Evolutionary conservation across 2,888 invertebrate species (phyloP).

Genomic region (Morpho helenor): DNA sequence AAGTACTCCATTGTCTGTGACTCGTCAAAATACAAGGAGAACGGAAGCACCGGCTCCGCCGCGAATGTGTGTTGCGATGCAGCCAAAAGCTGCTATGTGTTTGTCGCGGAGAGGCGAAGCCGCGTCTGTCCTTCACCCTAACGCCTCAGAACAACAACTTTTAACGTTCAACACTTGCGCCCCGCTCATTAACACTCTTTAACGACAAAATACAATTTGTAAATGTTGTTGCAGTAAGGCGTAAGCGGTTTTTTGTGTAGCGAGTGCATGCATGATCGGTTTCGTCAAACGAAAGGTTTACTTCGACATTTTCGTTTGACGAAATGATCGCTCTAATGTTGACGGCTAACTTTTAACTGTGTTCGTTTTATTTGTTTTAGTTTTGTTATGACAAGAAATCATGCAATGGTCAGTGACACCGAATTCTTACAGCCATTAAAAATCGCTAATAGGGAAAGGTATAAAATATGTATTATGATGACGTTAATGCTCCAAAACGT

Average conservation of each 20-base stretch:
- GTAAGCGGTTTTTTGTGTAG: constrained; percentile 35
- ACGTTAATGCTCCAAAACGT: constrained; percentile 65
- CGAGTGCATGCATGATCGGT: constrained; percentile 61
- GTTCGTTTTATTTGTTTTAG: constrained; percentile 42
- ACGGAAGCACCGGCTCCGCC: constrained; percentile 73
- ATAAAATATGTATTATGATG: constrained; percentile 77
- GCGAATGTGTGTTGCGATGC: constrained; percentile 65
- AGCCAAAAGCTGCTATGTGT: constrained; percentile 36
- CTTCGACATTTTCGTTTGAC: constrained; percentile 37
- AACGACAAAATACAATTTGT: constrained; percentile 19
- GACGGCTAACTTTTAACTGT: constrained; percentile 40
- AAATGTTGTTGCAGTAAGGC: constrained; percentile 24
- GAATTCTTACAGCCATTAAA: constrained; percentile 59
- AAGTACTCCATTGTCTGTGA: constrained; percentile 20
- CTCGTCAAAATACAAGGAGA: constrained; percentile 39
- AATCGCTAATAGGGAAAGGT: constrained; percentile 77
- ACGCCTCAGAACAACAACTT: constrained; percentile 46
- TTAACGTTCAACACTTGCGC: constrained; percentile 23
- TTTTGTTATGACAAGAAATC: constrained; percentile 56
- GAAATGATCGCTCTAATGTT: constrained; percentile 43
- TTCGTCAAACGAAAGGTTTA: constrained; percentile 42
- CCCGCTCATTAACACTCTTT: constrained; percentile 20
- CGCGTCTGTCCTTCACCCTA: constrained; percentile 29
- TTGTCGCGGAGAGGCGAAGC: constrained; percentile 35
- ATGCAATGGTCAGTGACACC: constrained; percentile 74